A percentile compares a stretch with the other conserved stretches of the same genome.
These are phyloP conservation scores for Palythoa heliodiscus DNA, from an alignment of 92 coral and sea anemone species.

Conservation along the genomic window DNA sequence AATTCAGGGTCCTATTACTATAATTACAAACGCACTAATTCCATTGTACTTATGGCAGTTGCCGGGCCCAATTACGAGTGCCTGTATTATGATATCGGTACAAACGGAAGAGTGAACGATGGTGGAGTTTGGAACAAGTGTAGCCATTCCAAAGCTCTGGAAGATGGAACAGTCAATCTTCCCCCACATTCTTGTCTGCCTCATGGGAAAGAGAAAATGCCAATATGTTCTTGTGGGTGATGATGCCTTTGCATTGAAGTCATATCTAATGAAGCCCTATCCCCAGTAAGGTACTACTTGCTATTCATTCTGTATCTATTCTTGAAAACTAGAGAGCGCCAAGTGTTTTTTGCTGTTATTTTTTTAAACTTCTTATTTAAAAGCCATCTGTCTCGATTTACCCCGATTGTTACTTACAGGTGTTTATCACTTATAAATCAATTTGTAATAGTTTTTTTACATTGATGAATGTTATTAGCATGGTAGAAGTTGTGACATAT, in stretches of 20 bases:
- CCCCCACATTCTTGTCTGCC: conserved; percentile 57
- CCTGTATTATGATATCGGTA: conserved; percentile 40
- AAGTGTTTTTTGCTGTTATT: conserved; percentile 16
- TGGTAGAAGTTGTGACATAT: conserved; percentile 1
- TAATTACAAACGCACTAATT: conserved; percentile 51
- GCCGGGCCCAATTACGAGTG: conserved; percentile 60
- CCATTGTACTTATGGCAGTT: conserved; percentile 49
- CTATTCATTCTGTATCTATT: neutral
- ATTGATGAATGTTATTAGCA: conserved; percentile 1
- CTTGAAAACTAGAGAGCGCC: conserved; percentile 8
- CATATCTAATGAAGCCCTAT: conserved; percentile 60
- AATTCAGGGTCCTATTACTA: conserved; percentile 52
- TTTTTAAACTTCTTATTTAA: neutral
- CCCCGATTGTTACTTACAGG: neutral
- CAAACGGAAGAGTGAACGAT: conserved; percentile 48
- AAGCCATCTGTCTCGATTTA: neutral
- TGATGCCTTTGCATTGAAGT: conserved; percentile 59
- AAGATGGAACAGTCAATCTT: conserved; percentile 43
- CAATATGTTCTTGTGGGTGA: conserved; percentile 57
- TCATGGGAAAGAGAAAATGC: conserved; percentile 40
- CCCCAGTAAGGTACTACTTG: conserved; percentile 46
- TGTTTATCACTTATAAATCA: conserved; percentile 1
- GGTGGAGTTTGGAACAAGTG: conserved; percentile 61
- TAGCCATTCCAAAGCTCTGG: conserved; percentile 33
- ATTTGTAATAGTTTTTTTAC: conserved; percentile 16